A percentile compares a stretch with the other conserved stretches of the same genome.
phyloP scores from a whole-genome alignment of 2,888 invertebrate species.

The Tanytarsus gracilentus region DNA sequence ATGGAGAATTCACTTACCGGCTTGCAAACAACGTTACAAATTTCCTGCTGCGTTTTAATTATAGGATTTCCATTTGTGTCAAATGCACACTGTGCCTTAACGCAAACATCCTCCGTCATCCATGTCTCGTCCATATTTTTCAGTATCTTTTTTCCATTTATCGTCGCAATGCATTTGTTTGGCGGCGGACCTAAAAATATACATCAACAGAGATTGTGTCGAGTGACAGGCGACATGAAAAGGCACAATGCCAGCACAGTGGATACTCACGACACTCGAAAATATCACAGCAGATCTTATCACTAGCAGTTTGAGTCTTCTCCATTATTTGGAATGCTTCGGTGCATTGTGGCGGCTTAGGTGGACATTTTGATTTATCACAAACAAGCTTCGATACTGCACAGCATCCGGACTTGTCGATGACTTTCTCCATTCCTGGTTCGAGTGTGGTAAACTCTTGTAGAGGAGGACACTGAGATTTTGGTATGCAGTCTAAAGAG shows the following conservation, averaged over 20 bases:
- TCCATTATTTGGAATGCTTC: conserved; percentile 49
- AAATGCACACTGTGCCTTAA: conserved; percentile 46
- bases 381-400: conserved; percentile 54
- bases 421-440: conserved; percentile 52
- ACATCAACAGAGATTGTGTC: no score
- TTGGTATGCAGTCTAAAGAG: conserved; percentile 59
- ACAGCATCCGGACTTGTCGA: conserved; percentile 63
- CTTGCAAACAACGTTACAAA: conserved; percentile 46
- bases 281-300: conserved; percentile 55
- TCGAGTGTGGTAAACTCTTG: conserved; percentile 42
- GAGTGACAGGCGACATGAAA: no score
- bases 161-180: conserved; percentile 38
- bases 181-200: conserved; percentile 37
- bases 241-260: no score
- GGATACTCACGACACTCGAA: conserved; percentile 53
- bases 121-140: conserved; percentile 44
- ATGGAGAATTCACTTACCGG: conserved; percentile 32
- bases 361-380: conserved; percentile 53
- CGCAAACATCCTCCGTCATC: conserved; percentile 48
- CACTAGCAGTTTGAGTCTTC: conserved; percentile 35
- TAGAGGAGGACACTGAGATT: conserved; percentile 55
- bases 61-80: conserved; percentile 42
- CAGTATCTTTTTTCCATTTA: conserved; percentile 37
- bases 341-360: conserved; percentile 47
- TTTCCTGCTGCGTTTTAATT: conserved; percentile 41